A percentile compares a stretch with the other conserved stretches of the same genome.
Evolutionary conservation across 2,113 vertebrate genomes (phyloP).

Genomic region (Strix aluco): DNA sequence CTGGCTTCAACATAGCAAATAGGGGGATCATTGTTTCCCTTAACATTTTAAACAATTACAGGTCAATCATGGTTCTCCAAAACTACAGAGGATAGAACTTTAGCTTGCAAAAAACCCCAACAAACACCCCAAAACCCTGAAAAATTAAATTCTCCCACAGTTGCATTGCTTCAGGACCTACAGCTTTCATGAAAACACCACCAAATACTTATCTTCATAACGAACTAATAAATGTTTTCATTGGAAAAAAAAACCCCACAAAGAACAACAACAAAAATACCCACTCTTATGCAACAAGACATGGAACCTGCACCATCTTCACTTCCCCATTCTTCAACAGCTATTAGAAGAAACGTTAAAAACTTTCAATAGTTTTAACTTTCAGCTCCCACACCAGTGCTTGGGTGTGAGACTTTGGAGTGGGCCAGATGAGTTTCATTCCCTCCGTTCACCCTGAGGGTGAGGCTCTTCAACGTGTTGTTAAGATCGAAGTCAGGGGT

Average conservation of each 20-base stretch:
- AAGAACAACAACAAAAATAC: neutral
- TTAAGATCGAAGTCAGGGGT: neutral
- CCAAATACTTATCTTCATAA: neutral
- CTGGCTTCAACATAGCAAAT: neutral
- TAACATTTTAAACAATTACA: neutral
- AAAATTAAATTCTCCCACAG: neutral
- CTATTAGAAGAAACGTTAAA: neutral
- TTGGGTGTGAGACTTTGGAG: neutral
- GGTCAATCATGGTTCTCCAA: neutral
- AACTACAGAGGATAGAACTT: neutral
- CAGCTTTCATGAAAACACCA: neutral
- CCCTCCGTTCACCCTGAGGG: neutral
- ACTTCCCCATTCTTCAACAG: neutral
- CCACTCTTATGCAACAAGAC: neutral
- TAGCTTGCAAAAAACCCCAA: neutral
- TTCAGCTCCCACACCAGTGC: neutral
- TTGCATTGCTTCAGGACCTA: neutral
- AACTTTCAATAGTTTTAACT: neutral
- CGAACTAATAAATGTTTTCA: neutral
- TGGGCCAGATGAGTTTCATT: neutral
- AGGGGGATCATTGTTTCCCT: neutral
- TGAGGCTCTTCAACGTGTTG: rapidly evolving
- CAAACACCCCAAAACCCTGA: neutral
- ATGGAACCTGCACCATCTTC: rapidly evolving
- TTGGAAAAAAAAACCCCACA: neutral